Percentiles rank a stretch among this genome's conserved stretches.
These are phyloP conservation scores for Hiodon alosoides DNA, from an alignment of 2,113 vertebrate genomes.

Conservation along the genomic window DNA sequence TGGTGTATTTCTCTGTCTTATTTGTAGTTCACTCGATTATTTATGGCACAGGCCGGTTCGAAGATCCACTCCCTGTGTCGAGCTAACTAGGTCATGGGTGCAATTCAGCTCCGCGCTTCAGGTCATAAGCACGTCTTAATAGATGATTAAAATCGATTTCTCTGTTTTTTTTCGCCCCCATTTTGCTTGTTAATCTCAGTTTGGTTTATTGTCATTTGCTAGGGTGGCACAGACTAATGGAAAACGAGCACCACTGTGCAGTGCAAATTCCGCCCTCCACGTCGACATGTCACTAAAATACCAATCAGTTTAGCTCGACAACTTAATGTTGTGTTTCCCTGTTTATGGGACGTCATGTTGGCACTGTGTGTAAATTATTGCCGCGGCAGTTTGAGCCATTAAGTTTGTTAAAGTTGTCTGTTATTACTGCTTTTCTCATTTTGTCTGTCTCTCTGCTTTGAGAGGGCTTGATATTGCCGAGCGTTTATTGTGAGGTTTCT, in stretches of 20 bases:
- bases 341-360: constrained; percentile 57
- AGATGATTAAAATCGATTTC: constrained; percentile 42
- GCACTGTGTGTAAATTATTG: constrained; percentile 58
- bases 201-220: constrained; percentile 44
- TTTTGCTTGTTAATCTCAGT: constrained; percentile 44
- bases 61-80: neutral
- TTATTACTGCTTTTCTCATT: constrained; percentile 58
- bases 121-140: constrained; percentile 40
- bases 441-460: constrained; percentile 44
- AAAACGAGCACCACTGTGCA: constrained; percentile 41
- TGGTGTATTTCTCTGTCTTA: neutral
- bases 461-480: constrained; percentile 48
- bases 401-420: constrained; percentile 50
- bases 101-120: constrained; percentile 29
- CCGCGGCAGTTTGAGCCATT: constrained; percentile 53
- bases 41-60: neutral
- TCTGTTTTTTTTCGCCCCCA: constrained; percentile 29
- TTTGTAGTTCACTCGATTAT: neutral
- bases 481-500: constrained; percentile 56
- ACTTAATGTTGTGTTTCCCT: constrained; percentile 58
- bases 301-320: constrained; percentile 53
- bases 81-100: neutral
- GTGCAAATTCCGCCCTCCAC: constrained; percentile 36
- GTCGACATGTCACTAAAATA: constrained; percentile 51
- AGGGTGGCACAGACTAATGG: constrained; percentile 32